These are phyloP conservation scores for Atethmia centrago DNA, from an alignment of 2,888 invertebrate genomes.

Conservation along the genomic window DNA sequence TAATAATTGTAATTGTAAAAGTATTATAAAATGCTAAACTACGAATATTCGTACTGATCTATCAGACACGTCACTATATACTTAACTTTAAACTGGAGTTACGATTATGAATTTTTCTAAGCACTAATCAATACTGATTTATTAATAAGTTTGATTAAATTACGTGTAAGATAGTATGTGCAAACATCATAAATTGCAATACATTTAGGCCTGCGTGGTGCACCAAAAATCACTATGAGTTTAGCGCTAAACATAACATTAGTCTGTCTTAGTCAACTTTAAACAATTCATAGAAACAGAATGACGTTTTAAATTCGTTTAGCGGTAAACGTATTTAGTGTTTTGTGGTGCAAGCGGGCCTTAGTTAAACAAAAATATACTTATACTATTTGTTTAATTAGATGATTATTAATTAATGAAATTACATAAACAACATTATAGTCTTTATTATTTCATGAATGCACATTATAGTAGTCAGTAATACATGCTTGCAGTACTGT, in stretches of 20 bases:
- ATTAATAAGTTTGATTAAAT: slow-evolving; percentile 25
- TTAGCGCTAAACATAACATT: neutral
- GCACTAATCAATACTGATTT: slow-evolving; percentile 58
- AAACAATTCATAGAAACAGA: neutral
- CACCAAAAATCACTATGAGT: neutral
- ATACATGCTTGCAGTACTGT: neutral
- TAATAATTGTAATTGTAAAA: slow-evolving; percentile 73
- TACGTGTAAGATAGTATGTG: slow-evolving; percentile 1
- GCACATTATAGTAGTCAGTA: neutral
- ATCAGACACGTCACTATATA: slow-evolving; percentile 30
- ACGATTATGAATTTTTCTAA: slow-evolving; percentile 47
- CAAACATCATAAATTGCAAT: slow-evolving; percentile 27
- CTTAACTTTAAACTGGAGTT: slow-evolving; percentile 48
- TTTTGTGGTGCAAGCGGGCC: neutral
- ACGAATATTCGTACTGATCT: slow-evolving; percentile 46
- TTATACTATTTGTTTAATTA: neutral
- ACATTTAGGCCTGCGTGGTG: neutral
- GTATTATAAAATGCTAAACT: slow-evolving; percentile 61
- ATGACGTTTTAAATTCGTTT: slow-evolving; percentile 1
- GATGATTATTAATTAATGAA: neutral
- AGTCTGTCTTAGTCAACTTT: neutral
- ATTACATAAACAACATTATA: slow-evolving; percentile 27
- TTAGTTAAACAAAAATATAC: slow-evolving; percentile 9
- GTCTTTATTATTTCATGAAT: slow-evolving; percentile 6
- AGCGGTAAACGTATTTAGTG: neutral